Evolutionary conservation across 2,888 invertebrate genomes (phyloP).

Genomic region (Stenurella melanura): DNA sequence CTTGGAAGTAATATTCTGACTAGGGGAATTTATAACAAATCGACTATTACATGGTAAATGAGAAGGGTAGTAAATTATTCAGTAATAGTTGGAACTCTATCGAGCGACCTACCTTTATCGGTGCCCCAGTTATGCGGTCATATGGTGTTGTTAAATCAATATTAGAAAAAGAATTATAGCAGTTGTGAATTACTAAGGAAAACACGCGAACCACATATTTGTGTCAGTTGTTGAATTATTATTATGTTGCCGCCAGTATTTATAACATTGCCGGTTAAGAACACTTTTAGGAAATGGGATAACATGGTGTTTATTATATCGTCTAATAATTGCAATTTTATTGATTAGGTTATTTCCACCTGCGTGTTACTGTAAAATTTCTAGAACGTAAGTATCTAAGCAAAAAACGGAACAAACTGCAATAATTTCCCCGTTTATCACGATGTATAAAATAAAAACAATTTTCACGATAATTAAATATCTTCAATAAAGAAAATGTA

Average conservation of each 20-base stretch:
- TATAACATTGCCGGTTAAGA: conserved; percentile 25
- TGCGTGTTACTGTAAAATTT: neutral
- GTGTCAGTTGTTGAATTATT: conserved; percentile 49
- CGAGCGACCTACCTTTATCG: conserved; percentile 62
- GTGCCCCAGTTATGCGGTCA: conserved; percentile 56
- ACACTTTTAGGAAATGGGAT: conserved; percentile 31
- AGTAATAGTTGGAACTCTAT: conserved; percentile 52
- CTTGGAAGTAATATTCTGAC: no score
- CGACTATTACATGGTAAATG: neutral
- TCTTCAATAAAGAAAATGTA: no score
- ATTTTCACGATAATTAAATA: no score
- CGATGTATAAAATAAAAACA: no score
- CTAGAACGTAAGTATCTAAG: neutral
- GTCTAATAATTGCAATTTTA: conserved; percentile 10
- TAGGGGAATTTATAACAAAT: neutral
- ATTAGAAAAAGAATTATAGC: conserved; percentile 43
- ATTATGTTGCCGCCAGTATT: conserved; percentile 29
- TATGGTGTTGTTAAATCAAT: conserved; percentile 57
- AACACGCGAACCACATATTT: conserved; percentile 48
- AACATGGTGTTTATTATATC: conserved; percentile 5
- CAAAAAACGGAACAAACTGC: neutral
- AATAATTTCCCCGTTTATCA: neutral
- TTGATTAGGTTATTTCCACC: neutral
- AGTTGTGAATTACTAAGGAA: conserved; percentile 37
- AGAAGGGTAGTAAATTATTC: conserved; percentile 32